Evolutionary conservation across 1,140 invertebrate genomes (phyloP), one percentile per base, ranked within the genome.

Genomic region (Belonocnema kinseyi): DNA sequence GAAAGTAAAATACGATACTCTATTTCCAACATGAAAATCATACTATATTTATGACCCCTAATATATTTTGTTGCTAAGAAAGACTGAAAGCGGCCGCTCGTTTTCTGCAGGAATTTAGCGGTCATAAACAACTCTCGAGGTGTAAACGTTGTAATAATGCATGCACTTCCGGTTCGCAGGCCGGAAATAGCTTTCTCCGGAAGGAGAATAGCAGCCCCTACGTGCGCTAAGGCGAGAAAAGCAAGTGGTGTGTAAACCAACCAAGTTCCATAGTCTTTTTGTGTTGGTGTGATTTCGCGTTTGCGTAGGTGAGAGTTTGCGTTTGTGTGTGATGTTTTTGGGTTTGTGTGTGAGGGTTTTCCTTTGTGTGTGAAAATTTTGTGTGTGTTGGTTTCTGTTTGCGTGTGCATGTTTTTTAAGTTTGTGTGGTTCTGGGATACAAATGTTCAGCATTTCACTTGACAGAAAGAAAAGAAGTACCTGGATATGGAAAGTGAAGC

Each of bases 121-220:
- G 75, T 77, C 78, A 80, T 81, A 83, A 85, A 82, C 82, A 83
- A 83, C 70, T 81, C 76, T 52, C 33, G 73, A 72, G 81, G 77
- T 77, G 79, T 83, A 83, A 85, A 83, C 77, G 77, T 78, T 79
- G 79, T 80, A 84, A 83, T 86, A 86, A 85, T 83, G 76, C 77
- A 83, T 83, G 82, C 74, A 50, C 58, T 80, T 76, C 75, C 61
- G 70, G 26, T 71, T 14, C 58, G 46, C 73, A 26, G 72, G 54
- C 50, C 46, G 19, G 74, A 83, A 82, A 82, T 79, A 78, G 80
- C 80, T 82, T 80, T 17, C 51, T 74, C 54, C 50, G 51, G 51
- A 77, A 77, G 75, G 74, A 79, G 71, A 81, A 80, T 75, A 75
- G 73, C 61, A 61, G 56, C 75, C 74, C 76, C 79, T 83, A 81